Base-by-base conservation (phyloP, 1,140 invertebrate genomes). In the Hydropsyche tenuis region DNA sequence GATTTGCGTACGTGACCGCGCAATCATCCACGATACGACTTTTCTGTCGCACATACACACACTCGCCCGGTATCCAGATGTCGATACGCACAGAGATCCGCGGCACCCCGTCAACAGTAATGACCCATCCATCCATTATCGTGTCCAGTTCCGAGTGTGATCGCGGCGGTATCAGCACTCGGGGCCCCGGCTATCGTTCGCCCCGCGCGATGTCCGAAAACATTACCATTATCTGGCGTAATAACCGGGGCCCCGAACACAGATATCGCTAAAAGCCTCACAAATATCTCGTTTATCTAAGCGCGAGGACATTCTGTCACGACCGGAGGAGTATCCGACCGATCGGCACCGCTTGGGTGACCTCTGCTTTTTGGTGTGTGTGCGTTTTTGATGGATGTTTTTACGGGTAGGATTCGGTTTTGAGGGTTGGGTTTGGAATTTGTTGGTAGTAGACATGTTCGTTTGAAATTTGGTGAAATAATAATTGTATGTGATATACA, bases 251-350 rank as follows among this genome's bases (percentile, higher is more conserved):
- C 30, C 46, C 51, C n/a, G 51, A 27, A 25, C 20, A n/a, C n/a
- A 45, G 68, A 70, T 70, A 70, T 70, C 68, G 46, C 68, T 70
- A 70, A 70, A 70, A 70, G 68, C 68, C 68, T 70, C 68, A 70
- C 68, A 70, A 70, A 70, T 70, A 70, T 70, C 68, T 70, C 23
- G n/a, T 56, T 70, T 70, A 70, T 70, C 48, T 70, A 20, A 16
- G 63, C 30, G 9, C 3, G 46, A 37, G 56, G 56, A 60, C 56
- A 60, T 22, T 60, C 56, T 60, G 56, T 60, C 56, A 60, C 22
- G 56, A 60, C 56, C 5, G 4, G 23, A 20, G n/a, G n/a, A n/a
- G n/a, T n/a, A n/a, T 22, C 56, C 12, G 14, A 23, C 18, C 56
- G 23, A 60, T 25, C 22, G 56, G 30, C 3, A 37, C 30, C 30